Base-by-base conservation (phyloP, 2,113 vertebrate species). In the Tricholaema leucomelas region DNA sequence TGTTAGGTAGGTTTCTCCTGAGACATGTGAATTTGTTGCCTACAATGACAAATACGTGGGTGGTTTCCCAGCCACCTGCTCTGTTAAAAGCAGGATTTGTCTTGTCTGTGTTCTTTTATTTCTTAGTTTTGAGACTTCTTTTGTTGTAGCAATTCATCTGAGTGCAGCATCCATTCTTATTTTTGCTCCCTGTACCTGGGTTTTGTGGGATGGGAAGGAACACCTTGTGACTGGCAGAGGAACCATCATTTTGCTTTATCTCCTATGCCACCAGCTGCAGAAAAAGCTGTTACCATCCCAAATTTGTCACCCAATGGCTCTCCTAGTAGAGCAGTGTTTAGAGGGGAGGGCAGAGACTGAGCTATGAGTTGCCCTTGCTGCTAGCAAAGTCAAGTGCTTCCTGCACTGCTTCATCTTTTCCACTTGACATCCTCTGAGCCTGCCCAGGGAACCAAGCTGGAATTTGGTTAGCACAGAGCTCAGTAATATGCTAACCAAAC, bases 31-130 rank as follows among this genome's bases (percentile, higher is more conserved):
- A 50, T 79, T 93, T 90, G 59, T 91, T 90, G 71, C 50, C 54
- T 90, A 44, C 44, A 44, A 18, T 90, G 70, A 93, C 77, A 92
- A 96, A 94, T 85, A 76, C 10, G 74, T 93, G 61, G 81, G 89
- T 91, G 64, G 83, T 86, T 95, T 95, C 85, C 72, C 82, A 87
- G 46, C 66, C 70, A 94, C 65, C 52, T 85, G 65, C 55, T 85
- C 75, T 54, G 40, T 70, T 70, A 88, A 89, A 90, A 93, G 35
- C 63, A 79, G 50, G 50, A 61, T 52, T 96, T 82, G 30, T 85
- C 63, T 65, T 82, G 61, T 5, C 73, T 60, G 23, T 87, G 36
- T 50, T 24, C 4, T 0, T 1, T 69, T 82, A 80, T 56, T 85
- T 3, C 50, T 73, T 48, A 33, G 8, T 85, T 85, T 90, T 54